Evolutionary conservation across 2,888 invertebrate genomes (phyloP).

Genomic region (Apamea crenata): DNA sequence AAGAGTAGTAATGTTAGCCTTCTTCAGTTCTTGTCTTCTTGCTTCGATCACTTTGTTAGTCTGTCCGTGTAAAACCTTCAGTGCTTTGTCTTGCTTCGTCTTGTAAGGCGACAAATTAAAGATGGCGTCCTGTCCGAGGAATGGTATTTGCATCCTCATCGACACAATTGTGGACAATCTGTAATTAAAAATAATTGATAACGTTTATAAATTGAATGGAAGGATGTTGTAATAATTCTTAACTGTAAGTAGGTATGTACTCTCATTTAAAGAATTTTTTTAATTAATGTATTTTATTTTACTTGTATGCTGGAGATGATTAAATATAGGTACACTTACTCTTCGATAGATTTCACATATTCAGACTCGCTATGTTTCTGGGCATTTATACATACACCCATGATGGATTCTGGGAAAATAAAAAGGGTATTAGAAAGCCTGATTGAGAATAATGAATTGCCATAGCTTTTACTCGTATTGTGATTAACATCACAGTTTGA

Average conservation of each 20-base stretch:
- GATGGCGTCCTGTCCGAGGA: constrained; percentile 76
- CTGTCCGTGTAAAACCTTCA: constrained; percentile 84
- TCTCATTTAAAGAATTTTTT: neutral
- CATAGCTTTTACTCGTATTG: neutral
- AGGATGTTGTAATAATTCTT: constrained; percentile 18
- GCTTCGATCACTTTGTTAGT: constrained; percentile 85
- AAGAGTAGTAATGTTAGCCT: constrained; percentile 72
- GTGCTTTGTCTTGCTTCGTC: constrained; percentile 86
- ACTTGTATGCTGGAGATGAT: neutral
- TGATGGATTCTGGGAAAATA: constrained; percentile 93
- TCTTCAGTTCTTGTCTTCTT: constrained; percentile 79
- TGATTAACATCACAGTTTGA: neutral
- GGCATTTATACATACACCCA: constrained; percentile 94
- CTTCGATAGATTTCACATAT: constrained; percentile 94
- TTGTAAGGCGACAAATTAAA: constrained; percentile 90
- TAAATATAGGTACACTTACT: constrained; percentile 87
- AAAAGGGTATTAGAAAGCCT: too few species aligned
- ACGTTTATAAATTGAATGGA: too few species aligned
- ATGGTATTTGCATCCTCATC: constrained; percentile 80
- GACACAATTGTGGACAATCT: constrained; percentile 75
- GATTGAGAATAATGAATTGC: neutral
- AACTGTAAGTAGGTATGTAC: constrained; percentile 2
- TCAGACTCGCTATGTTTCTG: constrained; percentile 92
- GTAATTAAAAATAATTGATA: constrained; percentile 34
- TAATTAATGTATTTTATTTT: constrained; percentile 3